These are phyloP conservation scores for Pleuronectes platessa DNA, from an alignment of 2,113 vertebrate species.

Conservation along the genomic window DNA sequence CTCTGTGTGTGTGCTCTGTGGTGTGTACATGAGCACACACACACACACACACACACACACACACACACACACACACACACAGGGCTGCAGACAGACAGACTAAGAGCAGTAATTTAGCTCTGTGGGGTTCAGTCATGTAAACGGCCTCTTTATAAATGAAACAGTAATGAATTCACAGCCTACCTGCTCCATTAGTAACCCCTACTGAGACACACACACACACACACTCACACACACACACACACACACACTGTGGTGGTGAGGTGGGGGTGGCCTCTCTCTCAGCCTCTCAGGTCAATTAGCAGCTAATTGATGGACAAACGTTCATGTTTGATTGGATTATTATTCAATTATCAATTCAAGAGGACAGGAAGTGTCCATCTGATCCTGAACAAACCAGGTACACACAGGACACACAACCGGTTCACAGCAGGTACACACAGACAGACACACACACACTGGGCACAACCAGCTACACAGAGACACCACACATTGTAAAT, in stretches of 20 bases:
- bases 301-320: slow-evolving; percentile 51
- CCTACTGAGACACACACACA: slow-evolving; percentile 49
- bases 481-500: no score
- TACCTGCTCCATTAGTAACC: slow-evolving; percentile 56
- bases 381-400: neutral
- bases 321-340: slow-evolving; percentile 43
- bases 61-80: neutral
- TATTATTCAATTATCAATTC: slow-evolving; percentile 55
- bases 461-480: no score
- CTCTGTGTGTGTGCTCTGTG: no score
- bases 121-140: slow-evolving; percentile 54
- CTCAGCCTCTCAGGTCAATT: slow-evolving; percentile 46
- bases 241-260: slow-evolving; percentile 2
- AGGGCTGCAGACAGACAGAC: neutral
- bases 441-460: no score
- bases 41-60: neutral
- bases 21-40: no score
- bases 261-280: neutral
- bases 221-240: slow-evolving; percentile 22
- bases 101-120: slow-evolving; percentile 48
- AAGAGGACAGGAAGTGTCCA: slow-evolving; percentile 13
- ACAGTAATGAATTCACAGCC: slow-evolving; percentile 61
- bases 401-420: neutral
- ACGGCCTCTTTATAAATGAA: slow-evolving; percentile 54
- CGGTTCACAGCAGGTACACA: neutral